Evolutionary conservation across 2,888 invertebrate species (phyloP), one percentile per base, ranked within the genome.

Genomic region (Eilema caniola): DNA sequence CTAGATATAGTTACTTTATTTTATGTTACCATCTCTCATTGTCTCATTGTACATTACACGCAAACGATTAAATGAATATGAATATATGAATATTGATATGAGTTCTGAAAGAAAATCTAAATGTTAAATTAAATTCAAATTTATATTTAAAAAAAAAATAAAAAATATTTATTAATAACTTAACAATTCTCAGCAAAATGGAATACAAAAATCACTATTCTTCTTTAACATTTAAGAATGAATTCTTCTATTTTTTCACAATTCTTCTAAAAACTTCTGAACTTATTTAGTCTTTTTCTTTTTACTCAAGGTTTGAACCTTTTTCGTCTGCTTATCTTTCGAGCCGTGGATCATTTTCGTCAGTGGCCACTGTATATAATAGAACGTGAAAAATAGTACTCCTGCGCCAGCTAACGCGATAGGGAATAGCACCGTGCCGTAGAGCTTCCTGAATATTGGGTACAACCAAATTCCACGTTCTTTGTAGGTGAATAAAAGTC

Each of bases 391-490:
- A 3, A 83, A 81, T 1, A 86, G 3, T 0, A 77, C 8, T 0
- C 53, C 79, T 0, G 87, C 68, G 0, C 47, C 62, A 0, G 83
- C 65, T 4, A 85, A 71, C 0, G 85, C 72, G 0, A 90, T 14
- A 0, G 80, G 81, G 41, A 90, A 93, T 61, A 89, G 86, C 1
- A 90, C 73, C 0, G 90, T 90, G 0, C 92, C 90, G 53, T 86
- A 89, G 0, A 89, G 62, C 0, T 83, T 75, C 2, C 68, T 74
- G 4, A 93, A 88, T 7, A 94, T 81, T 0, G 94, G 94, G 62
- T 94, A 94, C 3, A 94, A 69, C 94, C 93, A 94, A 0, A 87
- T 28, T 0, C 89, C 90, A 0, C 76, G 70, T 53, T 90, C 88
- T 12, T 83, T 67, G 77, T 88, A 93, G 0, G 94, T 93, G 81